These are phyloP conservation scores for Oplegnathus fasciatus DNA, from an alignment of 2,113 vertebrate species.

Conservation along the genomic window DNA sequence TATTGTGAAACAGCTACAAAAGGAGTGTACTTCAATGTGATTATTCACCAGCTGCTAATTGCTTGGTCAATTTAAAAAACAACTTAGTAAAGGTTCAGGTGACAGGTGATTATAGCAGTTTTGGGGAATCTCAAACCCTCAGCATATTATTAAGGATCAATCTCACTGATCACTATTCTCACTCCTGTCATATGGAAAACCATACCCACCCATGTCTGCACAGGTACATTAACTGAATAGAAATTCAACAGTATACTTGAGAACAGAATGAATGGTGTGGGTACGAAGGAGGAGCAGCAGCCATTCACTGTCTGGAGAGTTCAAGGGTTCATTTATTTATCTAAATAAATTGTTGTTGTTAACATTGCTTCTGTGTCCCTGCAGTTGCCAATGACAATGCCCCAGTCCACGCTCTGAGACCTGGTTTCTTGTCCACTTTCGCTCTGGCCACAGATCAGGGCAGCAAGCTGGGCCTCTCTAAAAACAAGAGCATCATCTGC, in stretches of 20 bases:
- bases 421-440: constrained; percentile 96
- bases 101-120: background rate
- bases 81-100: no score
- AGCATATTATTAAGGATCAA: background rate
- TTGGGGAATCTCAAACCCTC: background rate
- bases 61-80: no score
- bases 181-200: background rate
- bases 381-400: constrained; percentile 97
- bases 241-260: background rate
- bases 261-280: background rate
- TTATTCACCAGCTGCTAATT: no score
- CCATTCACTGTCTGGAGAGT: background rate
- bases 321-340: no score
- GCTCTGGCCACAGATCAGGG: constrained; percentile 98
- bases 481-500: constrained; percentile 99
- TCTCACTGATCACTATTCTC: background rate
- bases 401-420: constrained; percentile 94
- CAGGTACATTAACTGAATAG: background rate
- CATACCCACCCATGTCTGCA: background rate
- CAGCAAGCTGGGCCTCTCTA: constrained; percentile 97
- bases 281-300: background rate
- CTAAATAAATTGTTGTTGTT: no score
- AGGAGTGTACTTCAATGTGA: no score
- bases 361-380: background rate
- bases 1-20: no score